These are phyloP conservation scores for Drosophila cracens DNA, from an alignment of 2,888 invertebrate genomes.

Conservation along the genomic window DNA sequence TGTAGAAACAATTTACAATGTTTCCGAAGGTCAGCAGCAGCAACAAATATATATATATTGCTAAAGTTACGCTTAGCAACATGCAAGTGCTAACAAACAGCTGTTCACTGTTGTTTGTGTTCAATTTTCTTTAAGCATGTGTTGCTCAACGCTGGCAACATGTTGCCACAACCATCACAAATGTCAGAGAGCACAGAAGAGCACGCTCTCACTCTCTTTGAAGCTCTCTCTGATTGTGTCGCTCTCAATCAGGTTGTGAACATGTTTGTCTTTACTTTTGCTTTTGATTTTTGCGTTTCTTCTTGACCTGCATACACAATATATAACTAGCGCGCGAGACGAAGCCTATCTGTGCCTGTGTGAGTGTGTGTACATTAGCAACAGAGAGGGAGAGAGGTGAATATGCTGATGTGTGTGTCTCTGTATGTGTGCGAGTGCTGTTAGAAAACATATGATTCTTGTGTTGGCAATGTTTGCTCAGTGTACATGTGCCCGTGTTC, in stretches of 20 bases:
- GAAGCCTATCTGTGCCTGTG: conserved; percentile 29
- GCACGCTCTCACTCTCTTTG: not conserved
- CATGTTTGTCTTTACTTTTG: conserved; percentile 79
- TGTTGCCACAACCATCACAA: conserved; percentile 49
- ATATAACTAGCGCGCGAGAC: conserved; percentile 73
- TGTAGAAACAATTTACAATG: conserved; percentile 17
- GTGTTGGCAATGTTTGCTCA: conserved; percentile 66
- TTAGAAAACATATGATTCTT: conserved; percentile 79
- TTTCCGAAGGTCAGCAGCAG: conserved; percentile 43
- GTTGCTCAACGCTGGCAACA: conserved; percentile 51
- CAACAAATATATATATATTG: conserved; percentile 11
- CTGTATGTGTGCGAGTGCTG: conserved; percentile 34
- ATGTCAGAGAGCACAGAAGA: conserved; percentile 19
- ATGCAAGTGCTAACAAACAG: conserved; percentile 44
- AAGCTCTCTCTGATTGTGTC: conserved; percentile 9
- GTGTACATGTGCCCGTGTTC: conserved; percentile 9
- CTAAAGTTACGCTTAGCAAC: conserved; percentile 62
- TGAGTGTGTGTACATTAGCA: conserved; percentile 8
- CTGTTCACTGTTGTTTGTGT: conserved; percentile 47
- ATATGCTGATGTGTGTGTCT: conserved; percentile 2
- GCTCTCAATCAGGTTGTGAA: conserved; percentile 46
- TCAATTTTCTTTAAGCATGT: conserved; percentile 45
- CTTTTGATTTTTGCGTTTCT: conserved; percentile 77
- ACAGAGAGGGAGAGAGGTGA: conserved; percentile 34
- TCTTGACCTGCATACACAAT: conserved; percentile 80